phyloP scores from a whole-genome alignment of 1,140 invertebrate genomes.

The Leptinotarsa undecemlineata region DNA sequence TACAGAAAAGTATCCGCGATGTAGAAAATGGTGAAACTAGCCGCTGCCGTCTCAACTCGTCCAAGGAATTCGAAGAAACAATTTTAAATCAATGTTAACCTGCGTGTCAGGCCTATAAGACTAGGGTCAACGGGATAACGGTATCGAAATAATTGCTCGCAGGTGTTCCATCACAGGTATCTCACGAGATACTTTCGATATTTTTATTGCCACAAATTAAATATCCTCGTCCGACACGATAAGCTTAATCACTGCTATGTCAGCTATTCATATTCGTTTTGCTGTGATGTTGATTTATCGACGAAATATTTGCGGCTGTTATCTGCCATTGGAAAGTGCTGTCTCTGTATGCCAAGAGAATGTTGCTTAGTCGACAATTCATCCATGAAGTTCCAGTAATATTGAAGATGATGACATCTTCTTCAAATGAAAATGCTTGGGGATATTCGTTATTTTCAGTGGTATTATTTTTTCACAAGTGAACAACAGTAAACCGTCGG shows the following conservation, averaged over 20 bases:
- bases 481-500: too few species aligned
- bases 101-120: slow-evolving; percentile 22
- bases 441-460: too few species aligned
- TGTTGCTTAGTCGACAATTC: background rate
- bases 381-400: background rate
- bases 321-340: background rate
- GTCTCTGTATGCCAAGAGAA: background rate
- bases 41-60: too few species aligned
- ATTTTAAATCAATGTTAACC: slow-evolving; percentile 29
- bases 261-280: slow-evolving; percentile 8
- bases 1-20: too few species aligned
- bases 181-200: slow-evolving; percentile 29
- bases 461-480: too few species aligned
- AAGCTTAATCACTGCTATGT: slow-evolving; percentile 15
- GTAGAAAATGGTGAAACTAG: too few species aligned
- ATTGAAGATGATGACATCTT: too few species aligned
- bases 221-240: slow-evolving; percentile 23
- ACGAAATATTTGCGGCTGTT: background rate
- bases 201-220: slow-evolving; percentile 34
- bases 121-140: slow-evolving; percentile 31
- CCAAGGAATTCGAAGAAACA: slow-evolving; percentile 21
- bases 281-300: background rate
- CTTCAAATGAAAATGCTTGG: too few species aligned
- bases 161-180: slow-evolving; percentile 29
- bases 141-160: slow-evolving; percentile 32